Evolutionary conservation across 2,797 vertebrate species (phyloP), one percentile per base, ranked within the genome.

Genomic region (Ctenosaura bakeri): DNA sequence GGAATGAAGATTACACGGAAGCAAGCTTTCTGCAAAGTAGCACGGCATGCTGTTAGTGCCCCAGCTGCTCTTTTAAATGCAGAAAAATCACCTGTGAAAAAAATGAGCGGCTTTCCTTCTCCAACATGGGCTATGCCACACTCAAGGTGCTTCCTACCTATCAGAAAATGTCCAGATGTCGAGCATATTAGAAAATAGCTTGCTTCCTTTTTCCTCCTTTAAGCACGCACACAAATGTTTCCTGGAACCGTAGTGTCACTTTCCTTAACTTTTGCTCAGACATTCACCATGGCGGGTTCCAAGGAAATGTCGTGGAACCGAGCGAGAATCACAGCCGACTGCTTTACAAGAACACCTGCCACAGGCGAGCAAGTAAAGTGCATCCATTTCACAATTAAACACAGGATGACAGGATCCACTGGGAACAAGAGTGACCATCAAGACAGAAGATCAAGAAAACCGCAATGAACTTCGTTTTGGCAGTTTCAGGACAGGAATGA

Each of bases 281-380:
- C 89, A 46, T 42, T 89, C 71, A 91, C 89, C 82, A 54, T 2
- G 89, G 88, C 86, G 91, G 83, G 90, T 88, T 95, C 59, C 87
- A 90, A 73, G 83, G 89, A 88, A 93, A 86, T 82, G 87, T 3
- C 88, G 87, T 89, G 79, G 69, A 95, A 91, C 2, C 0, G 16
- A 78, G 80, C 0, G 74, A 93, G 83, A 90, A 95, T 91, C 92
- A 95, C 95, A 93, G 90, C 56, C 90, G 20, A 86, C 38, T 73
- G 93, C 82, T 89, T 84, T 26, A 91, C 89, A 24, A 10, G 87
- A 94, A 94, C 87, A 89, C 2, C 77, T 56, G 0, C 59, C 83
- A 87, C 94, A 93, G 92, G 80, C 62, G 85, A 0, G 64, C 38
- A 89, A 92, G 56, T 24, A 4, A 95, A 93, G 87, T 89, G 92